These are phyloP conservation scores for Poeciliopsis presidionis DNA, from an alignment of 2,797 vertebrate species.

Conservation along the genomic window DNA sequence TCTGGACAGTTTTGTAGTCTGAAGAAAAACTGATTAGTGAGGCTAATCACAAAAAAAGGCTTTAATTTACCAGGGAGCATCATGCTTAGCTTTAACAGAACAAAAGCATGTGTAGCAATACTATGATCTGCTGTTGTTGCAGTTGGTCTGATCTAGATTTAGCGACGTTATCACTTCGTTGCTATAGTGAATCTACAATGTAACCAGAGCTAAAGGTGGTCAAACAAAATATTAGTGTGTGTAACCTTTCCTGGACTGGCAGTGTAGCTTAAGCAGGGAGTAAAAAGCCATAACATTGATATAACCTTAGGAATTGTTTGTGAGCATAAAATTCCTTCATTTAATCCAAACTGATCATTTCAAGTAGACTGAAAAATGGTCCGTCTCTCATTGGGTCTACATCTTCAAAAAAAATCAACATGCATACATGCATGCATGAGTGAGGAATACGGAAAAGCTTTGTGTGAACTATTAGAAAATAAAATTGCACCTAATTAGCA, in stretches of 20 bases:
- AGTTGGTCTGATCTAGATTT: background rate
- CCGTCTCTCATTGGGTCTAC: background rate
- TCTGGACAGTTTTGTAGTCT: background rate
- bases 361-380: background rate
- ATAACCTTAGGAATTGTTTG: background rate
- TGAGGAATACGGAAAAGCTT: background rate
- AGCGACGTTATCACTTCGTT: background rate
- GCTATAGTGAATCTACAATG: background rate
- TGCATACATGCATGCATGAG: background rate
- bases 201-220: background rate
- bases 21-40: background rate
- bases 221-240: background rate
- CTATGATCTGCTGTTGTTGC: background rate
- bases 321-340: background rate
- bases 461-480: background rate
- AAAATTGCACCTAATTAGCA: background rate
- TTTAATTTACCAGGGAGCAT: background rate
- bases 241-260: background rate
- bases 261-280: background rate
- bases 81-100: background rate
- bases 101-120: background rate
- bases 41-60: background rate
- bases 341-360: constrained; percentile 6
- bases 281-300: background rate
- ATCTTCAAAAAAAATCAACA: background rate